A percentile compares a stretch with the other conserved stretches of the same genome.
These are phyloP conservation scores for Tipula unca DNA, from an alignment of 2,888 invertebrate species.

Conservation along the genomic window DNA sequence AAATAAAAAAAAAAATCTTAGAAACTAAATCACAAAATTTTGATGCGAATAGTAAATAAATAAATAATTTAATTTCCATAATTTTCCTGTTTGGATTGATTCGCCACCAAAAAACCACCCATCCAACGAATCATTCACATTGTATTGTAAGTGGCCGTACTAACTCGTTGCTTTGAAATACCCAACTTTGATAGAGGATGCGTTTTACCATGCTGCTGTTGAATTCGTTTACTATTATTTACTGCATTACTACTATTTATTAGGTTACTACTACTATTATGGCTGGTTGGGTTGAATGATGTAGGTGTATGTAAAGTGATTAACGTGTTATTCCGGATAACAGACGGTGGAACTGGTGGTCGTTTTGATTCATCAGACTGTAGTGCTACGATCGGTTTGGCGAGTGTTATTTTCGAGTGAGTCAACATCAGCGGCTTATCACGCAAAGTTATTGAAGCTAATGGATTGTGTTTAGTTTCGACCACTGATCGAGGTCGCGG, in stretches of 20 bases:
- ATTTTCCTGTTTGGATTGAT: background rate
- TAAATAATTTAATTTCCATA: constrained; percentile 8
- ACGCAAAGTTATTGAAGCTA: background rate
- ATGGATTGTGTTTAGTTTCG: constrained; percentile 19
- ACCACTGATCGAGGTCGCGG: constrained; percentile 24
- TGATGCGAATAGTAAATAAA: constrained; percentile 14
- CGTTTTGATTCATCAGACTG: constrained; percentile 32
- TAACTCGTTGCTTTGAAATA: constrained; percentile 63
- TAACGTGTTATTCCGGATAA: constrained; percentile 31
- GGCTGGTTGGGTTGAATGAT: constrained; percentile 18
- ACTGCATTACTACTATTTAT: constrained; percentile 18
- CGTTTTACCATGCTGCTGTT: constrained; percentile 85
- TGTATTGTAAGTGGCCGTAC: constrained; percentile 77
- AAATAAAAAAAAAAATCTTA: constrained; percentile 14
- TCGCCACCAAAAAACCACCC: background rate
- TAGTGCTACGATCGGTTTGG: background rate
- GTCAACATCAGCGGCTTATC: constrained; percentile 19
- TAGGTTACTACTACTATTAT: constrained; percentile 27
- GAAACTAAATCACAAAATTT: constrained; percentile 14
- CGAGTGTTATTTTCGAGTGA: constrained; percentile 18
- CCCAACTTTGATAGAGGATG: constrained; percentile 85
- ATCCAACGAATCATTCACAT: constrained; percentile 53
- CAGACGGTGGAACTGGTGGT: constrained; percentile 41
- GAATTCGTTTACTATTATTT: constrained; percentile 29
- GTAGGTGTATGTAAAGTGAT: background rate